phyloP scores from a whole-genome alignment of 1,140 invertebrate species.

The Calephelis nemesis region DNA sequence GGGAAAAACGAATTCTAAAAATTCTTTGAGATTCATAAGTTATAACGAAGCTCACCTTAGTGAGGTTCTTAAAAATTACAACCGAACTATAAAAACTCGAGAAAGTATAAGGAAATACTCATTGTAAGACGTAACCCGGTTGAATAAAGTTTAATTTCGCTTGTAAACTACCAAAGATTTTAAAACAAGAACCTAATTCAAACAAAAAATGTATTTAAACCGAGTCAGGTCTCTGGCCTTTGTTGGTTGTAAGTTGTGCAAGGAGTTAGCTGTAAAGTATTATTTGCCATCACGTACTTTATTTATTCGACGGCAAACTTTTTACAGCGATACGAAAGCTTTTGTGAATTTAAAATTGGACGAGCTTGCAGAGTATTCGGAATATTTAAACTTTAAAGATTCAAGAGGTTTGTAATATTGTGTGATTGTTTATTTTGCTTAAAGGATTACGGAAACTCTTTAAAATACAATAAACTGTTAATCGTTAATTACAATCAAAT shows the following conservation, averaged over 20 bases:
- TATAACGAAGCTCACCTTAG: not conserved
- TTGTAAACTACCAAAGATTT: not conserved
- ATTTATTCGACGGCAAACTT: conserved; percentile 13
- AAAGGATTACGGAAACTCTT: too few relatives aligned
- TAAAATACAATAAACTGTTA: too few relatives aligned
- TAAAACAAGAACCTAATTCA: conserved; percentile 9
- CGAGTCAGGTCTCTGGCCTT: conserved; percentile 6
- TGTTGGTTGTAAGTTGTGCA: conserved; percentile 20
- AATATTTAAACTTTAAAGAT: conserved; percentile 12
- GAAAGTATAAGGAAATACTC: not conserved
- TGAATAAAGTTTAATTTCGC: not conserved
- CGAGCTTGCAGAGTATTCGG: not conserved
- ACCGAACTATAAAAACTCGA: conserved; percentile 4
- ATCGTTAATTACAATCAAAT: too few relatives aligned
- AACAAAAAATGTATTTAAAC: conserved; percentile 18
- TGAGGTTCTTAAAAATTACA: not conserved
- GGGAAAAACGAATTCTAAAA: not conserved
- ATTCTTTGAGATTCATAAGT: not conserved
- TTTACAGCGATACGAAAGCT: conserved; percentile 15
- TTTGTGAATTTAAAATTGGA: conserved; percentile 16
- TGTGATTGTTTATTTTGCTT: not conserved
- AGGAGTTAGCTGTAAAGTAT: conserved; percentile 16
- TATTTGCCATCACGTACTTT: conserved; percentile 18
- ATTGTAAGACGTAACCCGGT: not conserved
- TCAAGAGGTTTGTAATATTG: conserved; percentile 14